These are phyloP conservation scores for Heliconius sara DNA, from an alignment of 2,888 invertebrate species.

Conservation along the genomic window DNA sequence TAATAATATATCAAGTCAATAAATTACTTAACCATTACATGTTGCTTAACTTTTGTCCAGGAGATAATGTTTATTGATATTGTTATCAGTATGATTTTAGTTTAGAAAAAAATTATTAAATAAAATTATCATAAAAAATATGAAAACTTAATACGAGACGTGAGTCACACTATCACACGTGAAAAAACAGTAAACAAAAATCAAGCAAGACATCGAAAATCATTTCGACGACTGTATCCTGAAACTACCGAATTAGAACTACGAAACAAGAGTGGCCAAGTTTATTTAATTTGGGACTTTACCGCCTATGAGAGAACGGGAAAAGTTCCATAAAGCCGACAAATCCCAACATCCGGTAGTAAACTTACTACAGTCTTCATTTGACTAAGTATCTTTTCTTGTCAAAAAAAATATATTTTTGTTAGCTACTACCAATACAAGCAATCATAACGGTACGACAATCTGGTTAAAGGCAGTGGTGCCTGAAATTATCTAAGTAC, in stretches of 20 bases:
- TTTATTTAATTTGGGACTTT: slow-evolving; percentile 42
- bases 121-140: neutral
- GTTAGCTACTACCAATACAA: slow-evolving; percentile 23
- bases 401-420: slow-evolving; percentile 52
- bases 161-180: neutral
- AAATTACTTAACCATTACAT: neutral
- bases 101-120: neutral
- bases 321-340: slow-evolving; percentile 38
- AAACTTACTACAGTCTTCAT: slow-evolving; percentile 55
- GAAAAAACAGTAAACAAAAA: slow-evolving; percentile 40
- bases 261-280: slow-evolving; percentile 29
- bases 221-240: slow-evolving; percentile 33
- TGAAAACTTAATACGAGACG: neutral
- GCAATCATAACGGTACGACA: slow-evolving; percentile 61
- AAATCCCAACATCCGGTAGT: slow-evolving; percentile 66
- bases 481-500: slow-evolving; percentile 70
- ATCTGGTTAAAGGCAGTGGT: slow-evolving; percentile 67
- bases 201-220: slow-evolving; percentile 38
- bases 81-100: neutral
- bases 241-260: slow-evolving; percentile 46
- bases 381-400: slow-evolving; percentile 67
- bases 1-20: neutral
- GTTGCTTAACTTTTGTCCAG: neutral
- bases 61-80: neutral
- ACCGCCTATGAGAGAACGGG: slow-evolving; percentile 34